Evolutionary conservation across 2,888 invertebrate genomes (phyloP).

Genomic region (Drosophila borborema): DNA sequence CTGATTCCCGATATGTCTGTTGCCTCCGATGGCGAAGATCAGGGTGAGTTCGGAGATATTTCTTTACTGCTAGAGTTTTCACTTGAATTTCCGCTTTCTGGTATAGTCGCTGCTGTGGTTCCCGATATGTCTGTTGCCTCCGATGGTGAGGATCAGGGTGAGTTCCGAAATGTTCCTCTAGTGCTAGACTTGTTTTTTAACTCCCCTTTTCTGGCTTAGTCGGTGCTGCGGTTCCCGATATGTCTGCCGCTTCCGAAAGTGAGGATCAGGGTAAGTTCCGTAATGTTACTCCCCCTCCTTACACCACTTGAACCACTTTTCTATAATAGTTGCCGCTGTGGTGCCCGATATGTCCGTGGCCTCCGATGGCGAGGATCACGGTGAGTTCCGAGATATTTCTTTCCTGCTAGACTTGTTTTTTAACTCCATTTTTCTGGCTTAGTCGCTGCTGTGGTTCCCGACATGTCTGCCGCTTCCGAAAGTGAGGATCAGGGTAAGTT

Average conservation of each 20-base stretch:
- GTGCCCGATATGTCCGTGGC: too few relatives aligned
- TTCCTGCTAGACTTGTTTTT: accelerated
- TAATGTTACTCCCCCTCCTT: too few relatives aligned
- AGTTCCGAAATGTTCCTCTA: neutral
- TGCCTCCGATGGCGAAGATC: slow-evolving; percentile 4
- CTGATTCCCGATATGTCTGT: slow-evolving; percentile 47
- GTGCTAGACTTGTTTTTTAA: too few relatives aligned
- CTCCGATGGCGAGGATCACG: slow-evolving; percentile 24
- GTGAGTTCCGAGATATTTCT: slow-evolving; percentile 1
- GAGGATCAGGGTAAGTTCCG: too few relatives aligned
- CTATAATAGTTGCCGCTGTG: slow-evolving; percentile 3
- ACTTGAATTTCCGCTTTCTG: neutral
- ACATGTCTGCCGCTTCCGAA: slow-evolving; percentile 41
- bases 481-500: slow-evolving; percentile 18
- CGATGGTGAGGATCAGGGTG: slow-evolving; percentile 25
- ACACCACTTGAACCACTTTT: too few relatives aligned
- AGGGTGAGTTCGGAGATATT: neutral
- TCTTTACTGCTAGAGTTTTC: too few relatives aligned
- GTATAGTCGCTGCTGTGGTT: slow-evolving; percentile 3
- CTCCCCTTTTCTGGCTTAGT: too few relatives aligned
- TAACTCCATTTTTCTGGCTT: neutral
- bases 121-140: slow-evolving; percentile 6
- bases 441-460: slow-evolving; percentile 24
- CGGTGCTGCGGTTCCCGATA: too few relatives aligned
- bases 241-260: too few relatives aligned